Conservation (phyloP, 2,797 vertebrate genomes). For the Denticeps clupeoides region DNA sequence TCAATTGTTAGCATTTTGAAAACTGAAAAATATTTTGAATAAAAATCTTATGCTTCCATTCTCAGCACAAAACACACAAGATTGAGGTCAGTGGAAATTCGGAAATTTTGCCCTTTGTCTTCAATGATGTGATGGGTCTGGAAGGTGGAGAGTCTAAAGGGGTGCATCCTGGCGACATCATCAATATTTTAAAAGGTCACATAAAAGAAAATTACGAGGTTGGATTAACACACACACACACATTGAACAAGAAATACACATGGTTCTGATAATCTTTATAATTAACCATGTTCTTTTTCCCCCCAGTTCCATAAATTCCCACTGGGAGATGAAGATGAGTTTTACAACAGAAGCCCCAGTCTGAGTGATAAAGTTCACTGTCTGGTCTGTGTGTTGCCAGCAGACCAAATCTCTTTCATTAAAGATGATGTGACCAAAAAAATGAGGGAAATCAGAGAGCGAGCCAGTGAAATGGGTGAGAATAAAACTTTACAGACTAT, state of each 20-base stretch:
- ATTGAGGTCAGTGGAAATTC: background rate
- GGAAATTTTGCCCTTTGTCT: background rate
- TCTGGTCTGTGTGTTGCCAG: background rate
- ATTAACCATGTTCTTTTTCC: background rate
- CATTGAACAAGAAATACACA: background rate
- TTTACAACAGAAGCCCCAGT: background rate
- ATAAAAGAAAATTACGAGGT: background rate
- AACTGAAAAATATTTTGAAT: background rate
- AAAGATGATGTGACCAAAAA: background rate
- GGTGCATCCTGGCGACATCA: background rate
- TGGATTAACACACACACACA: background rate
- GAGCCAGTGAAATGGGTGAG: background rate
- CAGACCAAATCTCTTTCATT: background rate
- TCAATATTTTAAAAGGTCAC: background rate
- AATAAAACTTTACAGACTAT: no score
- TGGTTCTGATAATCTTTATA: background rate
- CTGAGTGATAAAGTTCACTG: background rate
- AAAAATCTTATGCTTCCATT: background rate
- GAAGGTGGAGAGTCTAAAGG: background rate
- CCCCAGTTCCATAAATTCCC: background rate
- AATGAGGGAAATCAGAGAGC: background rate
- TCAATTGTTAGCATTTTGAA: background rate
- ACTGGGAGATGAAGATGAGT: background rate
- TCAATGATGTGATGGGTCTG: constrained; percentile 3
- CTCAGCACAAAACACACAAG: background rate